Percentiles rank a stretch among this genome's conserved stretches.
Conservation (phyloP, 2,888 invertebrate genomes). For the Dendrolimus houi region DNA sequence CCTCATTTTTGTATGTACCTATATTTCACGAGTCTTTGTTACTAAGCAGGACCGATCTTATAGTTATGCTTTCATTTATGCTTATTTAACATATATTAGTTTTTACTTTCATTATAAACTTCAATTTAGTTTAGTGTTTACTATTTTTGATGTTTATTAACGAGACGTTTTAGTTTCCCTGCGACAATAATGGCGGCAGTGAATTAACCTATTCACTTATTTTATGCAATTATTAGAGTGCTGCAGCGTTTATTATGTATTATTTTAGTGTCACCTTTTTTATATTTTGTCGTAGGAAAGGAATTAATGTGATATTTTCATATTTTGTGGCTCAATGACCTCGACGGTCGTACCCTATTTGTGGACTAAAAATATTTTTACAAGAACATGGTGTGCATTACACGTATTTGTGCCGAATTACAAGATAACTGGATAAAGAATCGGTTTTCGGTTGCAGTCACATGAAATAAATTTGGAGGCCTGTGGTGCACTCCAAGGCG, state of each 20-base stretch:
- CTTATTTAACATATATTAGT: constrained; percentile 13
- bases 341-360: constrained; percentile 64
- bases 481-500: constrained; percentile 62
- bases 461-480: constrained; percentile 65
- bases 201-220: constrained; percentile 68
- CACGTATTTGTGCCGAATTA: constrained; percentile 38
- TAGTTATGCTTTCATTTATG: constrained; percentile 16
- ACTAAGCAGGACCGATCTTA: constrained; percentile 38
- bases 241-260: constrained; percentile 24
- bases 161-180: constrained; percentile 70
- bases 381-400: constrained; percentile 52
- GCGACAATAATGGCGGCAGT: constrained; percentile 75
- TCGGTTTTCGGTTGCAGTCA: constrained; percentile 71
- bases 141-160: constrained; percentile 69
- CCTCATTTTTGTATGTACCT: constrained; percentile 64
- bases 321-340: constrained; percentile 68
- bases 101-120: constrained; percentile 19
- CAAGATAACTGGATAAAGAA: constrained; percentile 57
- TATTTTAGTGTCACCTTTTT: constrained; percentile 40
- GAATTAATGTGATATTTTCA: constrained; percentile 49
- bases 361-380: constrained; percentile 68
- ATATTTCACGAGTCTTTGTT: constrained; percentile 57
- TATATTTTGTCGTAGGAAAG: constrained; percentile 55
- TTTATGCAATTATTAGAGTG: constrained; percentile 37
- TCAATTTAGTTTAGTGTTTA: constrained; percentile 60